Base-by-base conservation (phyloP, 1,140 invertebrate species). In the Drosophila saltans region DNA sequence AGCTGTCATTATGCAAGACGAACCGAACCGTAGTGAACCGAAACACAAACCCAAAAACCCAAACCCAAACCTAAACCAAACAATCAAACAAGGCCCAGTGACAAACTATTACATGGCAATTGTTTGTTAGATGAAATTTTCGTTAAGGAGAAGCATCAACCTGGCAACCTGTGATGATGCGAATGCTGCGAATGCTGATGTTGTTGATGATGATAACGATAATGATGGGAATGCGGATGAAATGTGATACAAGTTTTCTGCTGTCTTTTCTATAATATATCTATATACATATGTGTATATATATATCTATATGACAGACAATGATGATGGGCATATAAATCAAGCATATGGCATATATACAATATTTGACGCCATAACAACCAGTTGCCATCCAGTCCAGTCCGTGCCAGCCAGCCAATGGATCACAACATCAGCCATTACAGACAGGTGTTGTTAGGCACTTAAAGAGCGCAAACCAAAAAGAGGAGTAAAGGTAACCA, bases 1-100 rank as follows among this genome's bases (percentile, higher is more conserved):
- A 84, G 78, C 78, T 84, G 81, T 80, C 81, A 80, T 84, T 84
- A 84, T 80, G 75, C 78, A 75, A 65, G 61, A 60, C 45, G 55
- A 69, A 65, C 77, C 33, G 28, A 28, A 28, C 21, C 45, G 24
- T 52, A 52, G n/a, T 52, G 45, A 52, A 26, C 21, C 45, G 9
- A 24, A 52, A 52, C 45, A 45, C 60, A 21, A 30, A 43, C 16
- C 40, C 43, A 28, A 28, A 26, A 64, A 60, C 26, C 36, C 21
- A 40, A 60, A 39, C 45, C 45, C 45, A 26, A 52, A 52, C 45
- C 45, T 10, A 52, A 52, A 52, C 45, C 45, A 52, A 52, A 52
- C 45, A 52, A 52, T 52, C 24, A 56, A 81, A 71, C 60, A 62
- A 62, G 74, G 48, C 56, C 66, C 58, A 71, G 52, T 72, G 76